Base-by-base conservation (phyloP, 2,888 invertebrate species). In the Neoitamus cyanurus region DNA sequence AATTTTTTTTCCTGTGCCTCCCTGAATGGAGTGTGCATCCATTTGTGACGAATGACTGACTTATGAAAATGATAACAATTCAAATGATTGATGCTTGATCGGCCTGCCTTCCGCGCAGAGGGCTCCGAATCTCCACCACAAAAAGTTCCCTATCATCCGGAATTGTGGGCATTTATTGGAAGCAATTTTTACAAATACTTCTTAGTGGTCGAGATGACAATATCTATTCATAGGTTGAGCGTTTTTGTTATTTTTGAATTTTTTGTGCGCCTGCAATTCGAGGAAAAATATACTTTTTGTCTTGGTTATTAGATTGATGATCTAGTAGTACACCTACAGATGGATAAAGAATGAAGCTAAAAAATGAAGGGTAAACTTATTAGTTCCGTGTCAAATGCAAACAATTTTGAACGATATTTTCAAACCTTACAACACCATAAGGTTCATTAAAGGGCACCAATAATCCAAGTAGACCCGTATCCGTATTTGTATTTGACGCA, bases 41-140 rank as follows among this genome's bases (percentile, higher is more conserved):
- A 31, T 72, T 72, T 72, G 11, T 30, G 25, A 31, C n/a, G 72
- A 72, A 72, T 31, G 30, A 30, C 25, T 72, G 25, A n/a, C n/a
- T 34, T 72, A 72, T 30, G 34, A 72, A 72, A 72, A 72, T 72
- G 72, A 72, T 72, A 72, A 72, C 31, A 72, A 31, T 30, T 72
- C 72, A 31, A 72, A 72, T 72, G 72, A 72, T 72, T 72, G 31
- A 72, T 72, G 30, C n/a, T 30, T 31, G 15, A 28, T 69, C 13
- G 28, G 5, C 42, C n/a, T 42, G n/a, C 42, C 5, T 42, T 4
- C 42, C n/a, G 15, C 15, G 37, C 3, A 4, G 5, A 42, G 5
- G n/a, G 42, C 1, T 5, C 5, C 42, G 13, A 4, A 15, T n/a
- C n/a, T 4, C 4, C n/a, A 42, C 5, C 5, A 42, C n/a, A 42